Evolutionary conservation across 2,888 invertebrate genomes (phyloP).

Genomic region (Megastigmus dorsalis): DNA sequence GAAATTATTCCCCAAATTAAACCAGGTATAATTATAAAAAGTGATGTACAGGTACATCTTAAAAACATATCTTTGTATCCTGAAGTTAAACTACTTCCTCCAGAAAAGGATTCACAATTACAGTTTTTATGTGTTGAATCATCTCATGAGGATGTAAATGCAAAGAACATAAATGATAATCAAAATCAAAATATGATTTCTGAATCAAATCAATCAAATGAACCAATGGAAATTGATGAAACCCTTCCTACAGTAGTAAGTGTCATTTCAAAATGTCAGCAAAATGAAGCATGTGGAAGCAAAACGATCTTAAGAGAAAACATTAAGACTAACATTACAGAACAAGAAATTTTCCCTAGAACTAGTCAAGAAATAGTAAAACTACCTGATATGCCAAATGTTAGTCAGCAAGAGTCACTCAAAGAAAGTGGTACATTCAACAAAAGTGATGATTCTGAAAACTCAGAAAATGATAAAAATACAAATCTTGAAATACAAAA

Average conservation of each 20-base stretch:
- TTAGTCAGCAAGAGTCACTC: neutral
- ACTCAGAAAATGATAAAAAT: neutral
- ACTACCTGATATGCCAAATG: neutral
- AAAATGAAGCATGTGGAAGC: neutral
- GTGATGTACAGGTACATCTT: slow-evolving; percentile 24
- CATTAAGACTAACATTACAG: neutral
- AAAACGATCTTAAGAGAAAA: neutral
- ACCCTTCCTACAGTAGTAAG: neutral
- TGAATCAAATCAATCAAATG: neutral
- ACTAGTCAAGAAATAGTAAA: neutral
- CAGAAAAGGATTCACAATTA: slow-evolving; percentile 57
- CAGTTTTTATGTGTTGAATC: slow-evolving; percentile 49
- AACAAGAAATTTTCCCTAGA: neutral
- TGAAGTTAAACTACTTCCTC: slow-evolving; percentile 53
- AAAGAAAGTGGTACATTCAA: neutral
- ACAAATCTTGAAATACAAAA: neutral
- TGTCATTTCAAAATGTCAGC: neutral
- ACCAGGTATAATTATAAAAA: slow-evolving; percentile 24
- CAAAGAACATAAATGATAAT: neutral
- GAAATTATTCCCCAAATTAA: neutral
- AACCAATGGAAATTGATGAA: slow-evolving; percentile 39
- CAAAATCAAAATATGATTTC: neutral
- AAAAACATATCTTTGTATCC: neutral
- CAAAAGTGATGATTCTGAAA: neutral
- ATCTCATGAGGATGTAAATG: neutral